Evolutionary conservation across 1,140 invertebrate species (phyloP).

Genomic region (Sycophila sp.): DNA sequence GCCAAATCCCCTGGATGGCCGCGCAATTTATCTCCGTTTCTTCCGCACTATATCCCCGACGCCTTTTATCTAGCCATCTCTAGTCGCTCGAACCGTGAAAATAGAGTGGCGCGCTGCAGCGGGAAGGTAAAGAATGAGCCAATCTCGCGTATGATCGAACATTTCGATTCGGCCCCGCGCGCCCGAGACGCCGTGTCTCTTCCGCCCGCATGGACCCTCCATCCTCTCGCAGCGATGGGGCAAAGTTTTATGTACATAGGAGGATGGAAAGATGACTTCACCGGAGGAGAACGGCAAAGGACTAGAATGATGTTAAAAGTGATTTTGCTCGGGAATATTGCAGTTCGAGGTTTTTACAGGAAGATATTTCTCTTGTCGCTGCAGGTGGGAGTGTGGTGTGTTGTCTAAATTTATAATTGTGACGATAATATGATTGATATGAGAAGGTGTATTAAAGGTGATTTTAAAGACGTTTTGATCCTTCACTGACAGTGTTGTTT

Average conservation of each 20-base stretch:
- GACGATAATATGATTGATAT: no score
- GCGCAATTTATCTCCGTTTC: conserved; percentile 37
- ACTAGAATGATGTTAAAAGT: not conserved
- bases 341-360: not conserved
- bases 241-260: conserved; percentile 33
- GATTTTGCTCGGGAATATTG: conserved; percentile 16
- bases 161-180: conserved; percentile 52
- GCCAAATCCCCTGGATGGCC: conserved; percentile 1
- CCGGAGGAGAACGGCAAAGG: not conserved
- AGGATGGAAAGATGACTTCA: conserved; percentile 33
- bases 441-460: no score
- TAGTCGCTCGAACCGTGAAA: conserved; percentile 42
- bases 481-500: no score
- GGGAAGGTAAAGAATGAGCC: conserved; percentile 55
- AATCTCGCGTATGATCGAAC: conserved; percentile 59
- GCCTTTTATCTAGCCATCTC: conserved; percentile 40
- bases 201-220: no score
- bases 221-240: not conserved
- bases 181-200: conserved; percentile 32
- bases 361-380: no score
- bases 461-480: no score
- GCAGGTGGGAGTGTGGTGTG: no score
- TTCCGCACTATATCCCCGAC: conserved; percentile 23
- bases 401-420: no score
- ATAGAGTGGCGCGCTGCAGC: conserved; percentile 37